phyloP scores from a whole-genome alignment of 2,797 vertebrate genomes.

The Cuniculus paca region DNA sequence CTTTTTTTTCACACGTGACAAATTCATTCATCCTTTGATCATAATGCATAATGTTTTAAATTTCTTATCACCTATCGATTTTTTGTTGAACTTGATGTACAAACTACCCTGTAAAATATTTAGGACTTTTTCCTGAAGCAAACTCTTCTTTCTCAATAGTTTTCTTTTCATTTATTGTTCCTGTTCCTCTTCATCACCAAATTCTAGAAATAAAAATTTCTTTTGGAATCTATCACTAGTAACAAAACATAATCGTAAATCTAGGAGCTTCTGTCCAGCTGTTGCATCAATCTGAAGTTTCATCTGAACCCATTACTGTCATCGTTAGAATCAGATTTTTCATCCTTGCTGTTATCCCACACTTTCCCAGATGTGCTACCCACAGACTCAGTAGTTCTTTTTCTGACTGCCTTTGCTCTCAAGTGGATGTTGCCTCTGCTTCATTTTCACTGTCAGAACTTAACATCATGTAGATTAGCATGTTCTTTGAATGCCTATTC shows the following conservation, averaged over 20 bases:
- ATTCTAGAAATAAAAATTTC: constrained; percentile 94
- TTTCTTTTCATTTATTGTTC: constrained; percentile 72
- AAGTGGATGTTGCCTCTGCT: neutral
- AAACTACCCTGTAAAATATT: constrained; percentile 87
- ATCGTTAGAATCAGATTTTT: constrained; percentile 86
- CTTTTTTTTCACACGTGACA: neutral
- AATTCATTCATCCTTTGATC: neutral
- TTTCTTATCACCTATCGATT: constrained; percentile 87
- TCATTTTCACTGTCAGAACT: constrained; percentile 90
- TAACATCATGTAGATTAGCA: constrained; percentile 92
- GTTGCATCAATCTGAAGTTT: constrained; percentile 94
- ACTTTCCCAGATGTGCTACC: constrained; percentile 84
- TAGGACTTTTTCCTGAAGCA: constrained; percentile 88
- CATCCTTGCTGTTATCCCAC: constrained; percentile 92
- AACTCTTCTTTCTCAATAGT: constrained; percentile 88
- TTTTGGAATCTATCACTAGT: constrained; percentile 94
- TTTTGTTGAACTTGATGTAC: constrained; percentile 87
- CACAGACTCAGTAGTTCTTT: neutral
- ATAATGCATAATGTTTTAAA: constrained; percentile 89
- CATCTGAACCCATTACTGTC: constrained; percentile 90
- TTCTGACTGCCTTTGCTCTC: constrained; percentile 4
- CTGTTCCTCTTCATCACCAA: constrained; percentile 86
- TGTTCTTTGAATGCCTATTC: constrained; percentile 87
- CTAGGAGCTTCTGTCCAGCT: constrained; percentile 95
- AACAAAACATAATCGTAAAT: constrained; percentile 93